A percentile compares a stretch with the other conserved stretches of the same genome.
phyloP scores from a whole-genome alignment of 2,888 invertebrate genomes.

The Cosmia pyralina region DNA sequence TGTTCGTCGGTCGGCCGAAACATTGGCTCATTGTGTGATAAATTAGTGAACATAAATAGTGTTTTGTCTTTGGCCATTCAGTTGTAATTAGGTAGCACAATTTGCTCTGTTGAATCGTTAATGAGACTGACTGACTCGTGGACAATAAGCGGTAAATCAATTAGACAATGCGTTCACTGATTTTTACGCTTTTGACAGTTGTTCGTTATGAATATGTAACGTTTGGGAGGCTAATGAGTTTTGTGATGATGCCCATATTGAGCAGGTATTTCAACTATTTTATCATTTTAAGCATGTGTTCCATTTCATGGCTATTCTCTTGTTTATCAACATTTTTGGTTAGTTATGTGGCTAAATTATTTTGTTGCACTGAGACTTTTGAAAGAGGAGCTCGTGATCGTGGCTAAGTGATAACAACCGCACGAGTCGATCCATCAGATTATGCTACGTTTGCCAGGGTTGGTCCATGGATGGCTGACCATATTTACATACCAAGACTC shows the following conservation, averaged over 20 bases:
- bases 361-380: background rate
- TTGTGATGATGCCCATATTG: slow-evolving; percentile 54
- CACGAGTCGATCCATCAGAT: too few relatives aligned
- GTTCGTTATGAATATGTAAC: slow-evolving; percentile 71
- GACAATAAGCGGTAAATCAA: slow-evolving; percentile 87
- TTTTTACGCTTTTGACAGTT: slow-evolving; percentile 74
- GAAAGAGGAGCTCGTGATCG: too few relatives aligned
- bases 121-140: slow-evolving; percentile 81
- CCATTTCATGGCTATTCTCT: slow-evolving; percentile 31
- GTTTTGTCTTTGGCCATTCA: slow-evolving; percentile 87
- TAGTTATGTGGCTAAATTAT: background rate
- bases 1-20: slow-evolving; percentile 79
- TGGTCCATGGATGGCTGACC: too few relatives aligned
- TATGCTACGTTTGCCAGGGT: too few relatives aligned
- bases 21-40: slow-evolving; percentile 88
- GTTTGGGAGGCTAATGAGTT: slow-evolving; percentile 61
- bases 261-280: slow-evolving; percentile 61
- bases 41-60: slow-evolving; percentile 89
- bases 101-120: slow-evolving; percentile 88
- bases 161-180: slow-evolving; percentile 78
- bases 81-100: slow-evolving; percentile 89
- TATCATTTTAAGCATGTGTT: slow-evolving; percentile 47
- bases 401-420: too few relatives aligned
- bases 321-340: slow-evolving; percentile 48
- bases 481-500: too few relatives aligned